These are phyloP conservation scores for Galeopterus variegatus DNA, from an alignment of 2,113 vertebrate species.

Conservation along the genomic window DNA sequence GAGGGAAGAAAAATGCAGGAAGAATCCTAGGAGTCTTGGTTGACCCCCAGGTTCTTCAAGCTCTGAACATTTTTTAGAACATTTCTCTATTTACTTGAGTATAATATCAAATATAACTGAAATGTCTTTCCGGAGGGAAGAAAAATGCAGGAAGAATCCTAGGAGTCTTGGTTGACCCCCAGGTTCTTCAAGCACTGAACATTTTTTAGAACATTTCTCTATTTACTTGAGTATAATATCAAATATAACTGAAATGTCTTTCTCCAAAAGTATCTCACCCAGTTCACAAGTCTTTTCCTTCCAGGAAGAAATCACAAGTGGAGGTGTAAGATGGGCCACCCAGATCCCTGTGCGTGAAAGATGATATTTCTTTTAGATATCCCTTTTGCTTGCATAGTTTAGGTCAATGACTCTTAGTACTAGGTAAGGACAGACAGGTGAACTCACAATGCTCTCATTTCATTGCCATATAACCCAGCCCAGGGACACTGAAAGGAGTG, in stretches of 20 bases:
- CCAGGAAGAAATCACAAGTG: fast-evolving
- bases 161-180: fast-evolving
- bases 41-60: background rate
- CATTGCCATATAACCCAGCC: background rate
- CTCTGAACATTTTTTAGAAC: fast-evolving
- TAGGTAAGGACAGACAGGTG: background rate
- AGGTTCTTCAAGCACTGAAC: too few species aligned
- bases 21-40: background rate
- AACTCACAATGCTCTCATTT: fast-evolving
- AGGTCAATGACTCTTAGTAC: background rate
- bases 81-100: background rate
- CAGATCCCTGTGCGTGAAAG: background rate
- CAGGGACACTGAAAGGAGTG: background rate
- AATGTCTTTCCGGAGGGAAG: background rate
- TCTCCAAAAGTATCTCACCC: too few species aligned
- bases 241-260: fast-evolving
- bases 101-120: fast-evolving
- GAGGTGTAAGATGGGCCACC: background rate
- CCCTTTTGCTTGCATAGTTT: background rate
- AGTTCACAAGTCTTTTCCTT: background rate
- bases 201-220: background rate
- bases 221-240: fast-evolving
- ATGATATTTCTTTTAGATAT: fast-evolving
- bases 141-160: background rate
- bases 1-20: background rate